Percentiles rank a stretch among this genome's conserved stretches.
Evolutionary conservation across 2,113 vertebrate genomes (phyloP).

Genomic region (Alouatta palliata): DNA sequence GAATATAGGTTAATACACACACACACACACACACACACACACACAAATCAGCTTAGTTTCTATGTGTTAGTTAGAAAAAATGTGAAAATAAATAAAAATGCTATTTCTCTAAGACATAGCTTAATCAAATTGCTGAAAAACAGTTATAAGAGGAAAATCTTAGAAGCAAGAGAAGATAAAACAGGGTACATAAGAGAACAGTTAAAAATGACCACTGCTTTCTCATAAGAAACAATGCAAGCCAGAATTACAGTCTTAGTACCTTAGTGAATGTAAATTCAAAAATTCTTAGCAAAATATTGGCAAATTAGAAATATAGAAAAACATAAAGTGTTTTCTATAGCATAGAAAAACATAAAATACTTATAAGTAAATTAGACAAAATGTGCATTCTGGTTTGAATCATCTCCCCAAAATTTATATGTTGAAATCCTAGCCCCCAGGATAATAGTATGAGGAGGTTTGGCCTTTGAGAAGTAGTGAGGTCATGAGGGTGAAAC

Average conservation of each 20-base stretch:
- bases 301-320: too few relatives aligned
- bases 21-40: background rate
- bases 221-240: too few relatives aligned
- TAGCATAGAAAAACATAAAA: background rate
- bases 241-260: too few relatives aligned
- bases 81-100: background rate
- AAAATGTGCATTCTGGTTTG: background rate
- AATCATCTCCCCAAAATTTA: background rate
- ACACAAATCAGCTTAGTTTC: background rate
- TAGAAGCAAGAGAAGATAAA: too few relatives aligned
- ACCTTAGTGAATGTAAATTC: too few relatives aligned
- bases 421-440: background rate
- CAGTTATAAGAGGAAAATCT: too few relatives aligned
- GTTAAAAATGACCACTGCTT: too few relatives aligned
- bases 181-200: too few relatives aligned
- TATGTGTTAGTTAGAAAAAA: background rate
- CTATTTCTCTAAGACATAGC: background rate
- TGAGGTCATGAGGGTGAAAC: background rate
- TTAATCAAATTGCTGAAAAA: too few relatives aligned
- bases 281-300: too few relatives aligned
- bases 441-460: background rate
- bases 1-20: background rate
- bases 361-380: background rate
- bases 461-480: background rate
- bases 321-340: background rate